Base-by-base conservation (phyloP, 2,113 vertebrate genomes). In the Hiodon alosoides region DNA sequence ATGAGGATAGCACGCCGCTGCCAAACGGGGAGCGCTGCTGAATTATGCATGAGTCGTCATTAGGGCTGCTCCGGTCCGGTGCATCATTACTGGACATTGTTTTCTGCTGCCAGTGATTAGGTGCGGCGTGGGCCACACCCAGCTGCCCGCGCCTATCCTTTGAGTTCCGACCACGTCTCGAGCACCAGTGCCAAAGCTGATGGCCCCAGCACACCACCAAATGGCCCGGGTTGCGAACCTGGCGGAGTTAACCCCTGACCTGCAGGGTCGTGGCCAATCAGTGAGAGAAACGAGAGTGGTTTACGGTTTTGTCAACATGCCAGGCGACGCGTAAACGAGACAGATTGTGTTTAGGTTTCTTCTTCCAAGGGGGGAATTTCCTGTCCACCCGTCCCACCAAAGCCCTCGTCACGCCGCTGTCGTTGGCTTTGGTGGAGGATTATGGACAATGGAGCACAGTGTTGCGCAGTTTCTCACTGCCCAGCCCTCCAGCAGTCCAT, bases 31-130 rank as follows among this genome's bases (percentile, higher is more conserved):
- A 96, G 95, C 97, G 94, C 94, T 98, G 96, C 95, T 99, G 97
- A 97, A 99, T 99, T 98, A 99, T 99, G 96, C 95, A 99, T 99
- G 97, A 99, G 95, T 96, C 94, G 96, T 98, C 97, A 98, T 98
- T 96, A 98, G 95, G 93, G 88, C 94, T 87, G 95, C 95, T 94
- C 91, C 93, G 94, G 94, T 94, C 95, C 95, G 94, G 94, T 95
- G 94, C 95, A 97, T 98, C 96, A 99, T 99, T 98, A 99, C 93
- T 92, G 94, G 92, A 96, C 95, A 99, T 99, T 99, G 97, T 99
- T 99, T 99, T 31, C 91, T 97, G 94, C 93, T 90, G 95, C 92
- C 93, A 2, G 94, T 95, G 95, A 99, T 98, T 95, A 97, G 97
- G 95, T 10, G 94, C 91, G 91, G 93, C 83, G 74, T 76, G 84